Conservation (phyloP, 1,140 invertebrate species). For the Anadara kagoshimensis region DNA sequence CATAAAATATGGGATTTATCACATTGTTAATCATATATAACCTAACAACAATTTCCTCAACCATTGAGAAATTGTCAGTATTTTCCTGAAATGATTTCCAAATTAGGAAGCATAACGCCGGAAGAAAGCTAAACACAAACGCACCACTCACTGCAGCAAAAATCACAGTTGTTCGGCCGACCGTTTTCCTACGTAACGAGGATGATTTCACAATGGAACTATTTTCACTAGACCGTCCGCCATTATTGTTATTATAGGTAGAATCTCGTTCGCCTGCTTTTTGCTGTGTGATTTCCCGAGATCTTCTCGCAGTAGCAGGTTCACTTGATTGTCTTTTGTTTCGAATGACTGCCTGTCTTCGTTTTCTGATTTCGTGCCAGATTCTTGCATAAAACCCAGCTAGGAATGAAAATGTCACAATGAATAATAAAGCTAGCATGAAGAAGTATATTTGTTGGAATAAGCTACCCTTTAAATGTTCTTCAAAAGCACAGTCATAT, state of each 20-base stretch:
- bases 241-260: too few relatives aligned
- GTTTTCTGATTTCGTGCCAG: constrained; percentile 50
- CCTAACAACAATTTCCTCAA: constrained; percentile 9
- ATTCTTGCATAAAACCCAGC: constrained; percentile 52
- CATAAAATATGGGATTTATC: constrained; percentile 38
- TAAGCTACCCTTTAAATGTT: constrained; percentile 36
- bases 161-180: constrained; percentile 27
- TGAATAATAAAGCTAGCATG: constrained; percentile 39
- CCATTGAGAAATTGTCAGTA: constrained; percentile 1
- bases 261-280: too few relatives aligned
- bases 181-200: too few relatives aligned
- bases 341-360: constrained; percentile 39
- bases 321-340: constrained; percentile 5
- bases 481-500: constrained; percentile 54
- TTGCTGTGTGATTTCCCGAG: too few relatives aligned
- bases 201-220: too few relatives aligned
- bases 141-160: constrained; percentile 21
- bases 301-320: too few relatives aligned
- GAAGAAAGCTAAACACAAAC: constrained; percentile 29
- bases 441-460: constrained; percentile 42
- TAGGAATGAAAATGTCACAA: constrained; percentile 42
- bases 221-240: too few relatives aligned
- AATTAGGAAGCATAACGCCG: constrained; percentile 18
- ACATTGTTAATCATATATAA: constrained; percentile 35
- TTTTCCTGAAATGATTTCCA: constrained; percentile 6